A percentile compares a stretch with the other conserved stretches of the same genome.
These are phyloP conservation scores for Incurvaria masculella DNA, from an alignment of 2,888 invertebrate species.

Conservation along the genomic window DNA sequence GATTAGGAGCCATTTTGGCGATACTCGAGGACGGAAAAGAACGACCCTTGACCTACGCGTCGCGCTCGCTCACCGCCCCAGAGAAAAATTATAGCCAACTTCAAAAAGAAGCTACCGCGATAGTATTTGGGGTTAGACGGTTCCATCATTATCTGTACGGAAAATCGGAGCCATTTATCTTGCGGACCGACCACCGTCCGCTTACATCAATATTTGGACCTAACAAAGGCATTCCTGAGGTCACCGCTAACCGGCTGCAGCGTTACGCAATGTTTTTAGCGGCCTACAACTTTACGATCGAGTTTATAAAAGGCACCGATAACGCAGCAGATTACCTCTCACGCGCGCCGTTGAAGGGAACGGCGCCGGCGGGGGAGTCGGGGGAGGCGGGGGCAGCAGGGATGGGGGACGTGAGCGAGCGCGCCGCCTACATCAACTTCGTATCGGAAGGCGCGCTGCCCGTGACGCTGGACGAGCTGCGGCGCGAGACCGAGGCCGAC, in stretches of 20 bases:
- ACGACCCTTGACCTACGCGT: slow-evolving; percentile 17
- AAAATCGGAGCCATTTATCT: no score
- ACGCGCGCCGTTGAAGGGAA: slow-evolving; percentile 3
- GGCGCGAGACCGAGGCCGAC: slow-evolving; percentile 10
- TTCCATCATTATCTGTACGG: no score
- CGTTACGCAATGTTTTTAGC: slow-evolving; percentile 19
- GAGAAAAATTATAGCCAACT: slow-evolving; percentile 15
- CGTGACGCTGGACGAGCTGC: slow-evolving; percentile 10
- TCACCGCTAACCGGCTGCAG: not conserved
- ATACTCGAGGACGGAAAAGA: slow-evolving; percentile 12
- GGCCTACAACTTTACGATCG: slow-evolving; percentile 19
- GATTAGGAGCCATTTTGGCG: slow-evolving; percentile 16
- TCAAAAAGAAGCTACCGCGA: slow-evolving; percentile 13
- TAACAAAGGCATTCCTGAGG: no score
- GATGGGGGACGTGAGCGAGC: slow-evolving; percentile 6
- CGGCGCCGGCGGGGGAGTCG: not conserved
- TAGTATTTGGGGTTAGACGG: no score
- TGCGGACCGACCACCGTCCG: no score
- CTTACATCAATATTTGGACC: no score
- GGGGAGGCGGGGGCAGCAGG: slow-evolving; percentile 1
- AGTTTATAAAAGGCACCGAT: slow-evolving; percentile 15
- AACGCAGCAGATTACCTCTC: slow-evolving; percentile 18
- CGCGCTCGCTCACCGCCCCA: slow-evolving; percentile 14
- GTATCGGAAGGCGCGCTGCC: slow-evolving; percentile 12
- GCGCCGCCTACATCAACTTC: slow-evolving; percentile 15